These are phyloP conservation scores for Fukomys damarensis DNA, from an alignment of 2,113 vertebrate genomes.

Conservation along the genomic window DNA sequence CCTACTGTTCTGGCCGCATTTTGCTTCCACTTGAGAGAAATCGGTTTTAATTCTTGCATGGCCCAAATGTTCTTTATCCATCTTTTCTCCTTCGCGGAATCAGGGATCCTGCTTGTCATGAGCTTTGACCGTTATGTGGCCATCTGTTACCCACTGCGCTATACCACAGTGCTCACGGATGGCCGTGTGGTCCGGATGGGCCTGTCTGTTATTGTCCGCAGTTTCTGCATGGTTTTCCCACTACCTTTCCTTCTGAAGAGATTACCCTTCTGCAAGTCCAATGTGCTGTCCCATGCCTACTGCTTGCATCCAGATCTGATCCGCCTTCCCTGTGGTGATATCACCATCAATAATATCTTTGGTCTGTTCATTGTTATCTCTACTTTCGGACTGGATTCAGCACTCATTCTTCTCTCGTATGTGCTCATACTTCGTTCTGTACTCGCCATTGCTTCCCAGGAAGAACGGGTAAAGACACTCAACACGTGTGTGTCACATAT, in stretches of 20 bases:
- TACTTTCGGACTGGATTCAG: conserved; percentile 66
- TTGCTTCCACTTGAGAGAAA: conserved; percentile 70
- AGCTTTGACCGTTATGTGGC: conserved; percentile 72
- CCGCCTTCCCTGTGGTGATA: conserved; percentile 55
- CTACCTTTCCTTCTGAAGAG: conserved; percentile 72
- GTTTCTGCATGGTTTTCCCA: conserved; percentile 70
- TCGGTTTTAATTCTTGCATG: conserved; percentile 75
- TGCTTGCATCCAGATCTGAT: conserved; percentile 76
- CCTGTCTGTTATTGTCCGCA: background rate
- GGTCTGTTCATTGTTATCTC: conserved; percentile 54
- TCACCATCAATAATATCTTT: conserved; percentile 58
- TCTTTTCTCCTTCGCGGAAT: conserved; percentile 70
- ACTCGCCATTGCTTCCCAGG: conserved; percentile 10
- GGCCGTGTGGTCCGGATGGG: background rate
- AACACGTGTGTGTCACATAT: conserved; percentile 74
- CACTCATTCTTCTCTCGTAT: conserved; percentile 69
- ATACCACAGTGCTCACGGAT: conserved; percentile 67
- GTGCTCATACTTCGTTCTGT: conserved; percentile 60
- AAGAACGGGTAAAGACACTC: conserved; percentile 63
- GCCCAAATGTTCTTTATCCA: conserved; percentile 75
- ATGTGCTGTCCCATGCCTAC: conserved; percentile 71
- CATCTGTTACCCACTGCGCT: conserved; percentile 71
- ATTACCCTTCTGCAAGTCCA: conserved; percentile 65
- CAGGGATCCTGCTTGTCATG: conserved; percentile 64
- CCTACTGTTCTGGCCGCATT: conserved; percentile 70